These are phyloP conservation scores for Schmidtea mediterranea DNA, from an alignment of 1,140 invertebrate species.

Conservation along the genomic window DNA sequence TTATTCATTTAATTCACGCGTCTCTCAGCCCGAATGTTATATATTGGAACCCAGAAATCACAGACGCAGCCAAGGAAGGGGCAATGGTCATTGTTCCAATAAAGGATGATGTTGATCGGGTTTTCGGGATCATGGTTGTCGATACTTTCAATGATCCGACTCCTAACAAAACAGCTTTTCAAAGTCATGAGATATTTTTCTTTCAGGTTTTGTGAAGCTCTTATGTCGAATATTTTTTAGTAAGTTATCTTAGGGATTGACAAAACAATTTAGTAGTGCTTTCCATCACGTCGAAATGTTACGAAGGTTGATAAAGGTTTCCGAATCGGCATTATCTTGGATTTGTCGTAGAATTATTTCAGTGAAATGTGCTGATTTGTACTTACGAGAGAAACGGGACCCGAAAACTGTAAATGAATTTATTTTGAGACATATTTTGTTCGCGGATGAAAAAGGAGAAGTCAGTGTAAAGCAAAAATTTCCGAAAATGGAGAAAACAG, in stretches of 20 bases:
- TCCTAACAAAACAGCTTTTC: constrained; percentile 18
- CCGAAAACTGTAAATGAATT: constrained; percentile 12
- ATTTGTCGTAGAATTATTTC: constrained; percentile 18
- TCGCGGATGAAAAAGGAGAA: constrained; percentile 13
- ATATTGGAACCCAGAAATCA: constrained; percentile 21
- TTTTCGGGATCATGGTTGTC: constrained; percentile 23
- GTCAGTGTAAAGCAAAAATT: constrained; percentile 13
- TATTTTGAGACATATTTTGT: constrained; percentile 20
- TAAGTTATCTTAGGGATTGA: too few relatives aligned
- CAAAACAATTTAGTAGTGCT: constrained; percentile 17
- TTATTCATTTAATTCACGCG: constrained; percentile 22
- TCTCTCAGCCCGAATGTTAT: constrained; percentile 21
- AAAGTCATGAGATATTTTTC: constrained; percentile 25
- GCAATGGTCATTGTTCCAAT: constrained; percentile 22
- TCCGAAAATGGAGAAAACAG: constrained; percentile 20
- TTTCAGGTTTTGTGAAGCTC: constrained; percentile 17
- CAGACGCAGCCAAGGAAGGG: constrained; percentile 18
- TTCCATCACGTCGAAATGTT: constrained; percentile 21
- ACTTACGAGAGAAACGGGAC: constrained; percentile 19
- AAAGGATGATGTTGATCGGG: constrained; percentile 21
- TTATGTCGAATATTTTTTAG: too few relatives aligned
- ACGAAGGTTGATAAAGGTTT: constrained; percentile 18
- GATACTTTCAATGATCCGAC: constrained; percentile 22
- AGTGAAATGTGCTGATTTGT: constrained; percentile 17
- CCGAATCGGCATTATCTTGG: constrained; percentile 24